Percentiles rank a stretch among this genome's conserved stretches.
phyloP scores from a whole-genome alignment of 2,113 vertebrate genomes.

The Trematocara stigmaticum region DNA sequence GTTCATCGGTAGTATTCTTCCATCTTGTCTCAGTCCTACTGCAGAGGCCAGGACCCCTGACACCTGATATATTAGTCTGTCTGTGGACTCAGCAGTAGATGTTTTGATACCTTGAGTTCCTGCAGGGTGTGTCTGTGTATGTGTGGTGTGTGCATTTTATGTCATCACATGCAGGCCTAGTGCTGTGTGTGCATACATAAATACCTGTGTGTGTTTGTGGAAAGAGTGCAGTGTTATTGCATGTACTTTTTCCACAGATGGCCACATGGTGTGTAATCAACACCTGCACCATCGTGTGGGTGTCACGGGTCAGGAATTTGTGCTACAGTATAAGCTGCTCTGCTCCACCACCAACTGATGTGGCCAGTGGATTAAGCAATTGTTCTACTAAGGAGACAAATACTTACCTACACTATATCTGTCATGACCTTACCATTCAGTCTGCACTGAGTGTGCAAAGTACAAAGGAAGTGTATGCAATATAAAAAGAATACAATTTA shows the following conservation, averaged over 20 bases:
- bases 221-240: neutral
- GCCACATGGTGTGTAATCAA: slow-evolving; percentile 38
- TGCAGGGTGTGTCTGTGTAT: neutral
- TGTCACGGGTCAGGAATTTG: slow-evolving; percentile 29
- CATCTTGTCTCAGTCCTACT: neutral
- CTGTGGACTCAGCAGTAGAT: slow-evolving; percentile 33
- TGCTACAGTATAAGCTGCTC: neutral
- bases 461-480: neutral
- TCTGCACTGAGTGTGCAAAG: neutral
- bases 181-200: neutral
- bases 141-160: neutral
- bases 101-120: slow-evolving; percentile 10
- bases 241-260: neutral
- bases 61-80: slow-evolving; percentile 44
- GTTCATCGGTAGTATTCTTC: neutral
- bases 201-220: neutral
- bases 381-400: neutral
- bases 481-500: neutral
- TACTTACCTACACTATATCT: neutral
- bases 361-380: slow-evolving; percentile 25
- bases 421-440: neutral
- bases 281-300: slow-evolving; percentile 7
- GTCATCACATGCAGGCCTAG: neutral
- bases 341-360: neutral
- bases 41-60: slow-evolving; percentile 34